A percentile compares a stretch with the other conserved stretches of the same genome.
Evolutionary conservation across 1,140 invertebrate genomes (phyloP).

Genomic region (Wiebesia pumilae): DNA sequence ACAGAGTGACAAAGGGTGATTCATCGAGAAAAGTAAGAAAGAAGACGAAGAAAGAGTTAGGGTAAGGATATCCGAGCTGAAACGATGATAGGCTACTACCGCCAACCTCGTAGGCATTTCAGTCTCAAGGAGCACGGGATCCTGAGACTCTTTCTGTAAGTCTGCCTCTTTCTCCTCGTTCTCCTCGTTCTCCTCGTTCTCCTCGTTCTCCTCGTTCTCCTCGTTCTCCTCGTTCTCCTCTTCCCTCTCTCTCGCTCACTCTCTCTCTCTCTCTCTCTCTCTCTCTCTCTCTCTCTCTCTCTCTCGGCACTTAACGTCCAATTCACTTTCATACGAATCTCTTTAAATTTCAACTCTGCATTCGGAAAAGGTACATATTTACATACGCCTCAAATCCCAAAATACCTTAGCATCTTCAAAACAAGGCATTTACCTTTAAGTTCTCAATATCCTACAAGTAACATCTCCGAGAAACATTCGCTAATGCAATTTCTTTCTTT

Average conservation of each 20-base stretch:
- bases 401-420: background rate
- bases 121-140: background rate
- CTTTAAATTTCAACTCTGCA: background rate
- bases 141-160: background rate
- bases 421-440: background rate
- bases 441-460: background rate
- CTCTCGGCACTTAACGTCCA: background rate
- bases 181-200: too few relatives aligned
- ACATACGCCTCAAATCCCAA: background rate
- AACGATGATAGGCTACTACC: slow-evolving; percentile 3
- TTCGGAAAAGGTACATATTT: background rate
- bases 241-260: too few relatives aligned
- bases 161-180: background rate
- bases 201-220: too few relatives aligned
- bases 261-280: background rate
- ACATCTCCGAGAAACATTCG: background rate
- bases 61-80: slow-evolving; percentile 29
- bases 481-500: background rate
- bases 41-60: slow-evolving; percentile 18
- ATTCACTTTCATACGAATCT: background rate
- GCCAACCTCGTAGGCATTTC: background rate
- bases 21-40: slow-evolving; percentile 27
- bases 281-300: too few relatives aligned
- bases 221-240: too few relatives aligned
- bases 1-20: slow-evolving; percentile 36